Evolutionary conservation across 1,140 invertebrate species (phyloP).

Genomic region (Vanessa tameamea): DNA sequence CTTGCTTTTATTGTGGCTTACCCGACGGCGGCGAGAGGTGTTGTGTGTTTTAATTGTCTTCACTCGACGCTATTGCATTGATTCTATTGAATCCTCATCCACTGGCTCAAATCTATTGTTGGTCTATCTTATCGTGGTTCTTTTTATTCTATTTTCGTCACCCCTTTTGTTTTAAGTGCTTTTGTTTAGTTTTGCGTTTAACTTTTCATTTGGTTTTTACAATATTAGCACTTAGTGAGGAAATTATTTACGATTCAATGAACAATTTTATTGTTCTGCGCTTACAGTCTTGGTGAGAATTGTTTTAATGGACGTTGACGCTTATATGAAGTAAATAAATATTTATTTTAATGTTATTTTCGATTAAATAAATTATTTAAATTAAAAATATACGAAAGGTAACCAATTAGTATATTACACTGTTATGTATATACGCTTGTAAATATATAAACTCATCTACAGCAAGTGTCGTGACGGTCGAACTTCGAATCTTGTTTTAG

Average conservation of each 20-base stretch:
- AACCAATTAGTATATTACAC: too few species aligned
- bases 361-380: neutral
- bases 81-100: conserved; percentile 33
- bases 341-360: too few species aligned
- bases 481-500: too few species aligned
- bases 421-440: too few species aligned
- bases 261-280: neutral
- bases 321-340: too few species aligned
- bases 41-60: conserved; percentile 42
- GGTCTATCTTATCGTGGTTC: conserved; percentile 10
- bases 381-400: neutral
- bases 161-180: conserved; percentile 25
- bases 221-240: neutral
- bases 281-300: neutral
- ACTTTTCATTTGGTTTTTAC: neutral
- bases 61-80: conserved; percentile 19
- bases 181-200: conserved; percentile 8
- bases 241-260: neutral
- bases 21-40: conserved; percentile 32
- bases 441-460: too few species aligned
- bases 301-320: neutral
- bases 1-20: conserved; percentile 43
- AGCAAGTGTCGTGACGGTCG: too few species aligned
- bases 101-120: conserved; percentile 26
- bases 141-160: conserved; percentile 24